phyloP scores from a whole-genome alignment of 2,888 invertebrate species.

The Lithodes maja region DNA sequence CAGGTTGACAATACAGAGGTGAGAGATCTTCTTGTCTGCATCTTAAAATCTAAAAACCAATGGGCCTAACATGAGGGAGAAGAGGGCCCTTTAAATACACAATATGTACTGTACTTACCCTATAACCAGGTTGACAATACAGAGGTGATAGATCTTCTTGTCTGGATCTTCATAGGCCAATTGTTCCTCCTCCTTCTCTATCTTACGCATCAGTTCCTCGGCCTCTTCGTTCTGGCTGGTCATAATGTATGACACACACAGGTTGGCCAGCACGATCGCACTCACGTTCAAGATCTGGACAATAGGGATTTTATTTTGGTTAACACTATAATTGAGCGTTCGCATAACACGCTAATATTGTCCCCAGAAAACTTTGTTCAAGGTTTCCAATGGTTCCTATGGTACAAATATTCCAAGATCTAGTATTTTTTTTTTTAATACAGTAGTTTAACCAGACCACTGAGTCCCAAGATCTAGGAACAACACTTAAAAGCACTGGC shows the following conservation, averaged over 20 bases:
- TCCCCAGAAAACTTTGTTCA: no score
- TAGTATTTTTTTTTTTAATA: no score
- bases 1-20: conserved; percentile 97
- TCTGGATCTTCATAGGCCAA: conserved; percentile 93
- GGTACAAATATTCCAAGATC: no score
- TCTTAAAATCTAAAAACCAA: conserved; percentile 77
- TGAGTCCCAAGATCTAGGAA: no score
- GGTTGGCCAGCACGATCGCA: conserved; percentile 97
- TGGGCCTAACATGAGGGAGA: no score
- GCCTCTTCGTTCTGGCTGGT: conserved; percentile 99
- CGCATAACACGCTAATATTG: no score
- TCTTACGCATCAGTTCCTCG: conserved; percentile 98
- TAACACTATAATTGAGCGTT: no score
- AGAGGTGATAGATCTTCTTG: conserved; percentile 94
- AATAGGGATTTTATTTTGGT: not conserved
- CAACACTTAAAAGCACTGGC: no score
- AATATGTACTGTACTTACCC: conserved; percentile 78
- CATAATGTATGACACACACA: conserved; percentile 99
- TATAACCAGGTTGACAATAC: conserved; percentile 98
- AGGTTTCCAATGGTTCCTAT: no score
- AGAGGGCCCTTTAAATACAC: not conserved
- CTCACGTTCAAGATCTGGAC: conserved; percentile 90
- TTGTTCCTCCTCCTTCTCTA: conserved; percentile 97
- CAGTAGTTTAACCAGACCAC: no score
- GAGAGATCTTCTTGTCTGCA: conserved; percentile 94